phyloP scores from a whole-genome alignment of 2,888 invertebrate species.

The Acleris holmiana region DNA sequence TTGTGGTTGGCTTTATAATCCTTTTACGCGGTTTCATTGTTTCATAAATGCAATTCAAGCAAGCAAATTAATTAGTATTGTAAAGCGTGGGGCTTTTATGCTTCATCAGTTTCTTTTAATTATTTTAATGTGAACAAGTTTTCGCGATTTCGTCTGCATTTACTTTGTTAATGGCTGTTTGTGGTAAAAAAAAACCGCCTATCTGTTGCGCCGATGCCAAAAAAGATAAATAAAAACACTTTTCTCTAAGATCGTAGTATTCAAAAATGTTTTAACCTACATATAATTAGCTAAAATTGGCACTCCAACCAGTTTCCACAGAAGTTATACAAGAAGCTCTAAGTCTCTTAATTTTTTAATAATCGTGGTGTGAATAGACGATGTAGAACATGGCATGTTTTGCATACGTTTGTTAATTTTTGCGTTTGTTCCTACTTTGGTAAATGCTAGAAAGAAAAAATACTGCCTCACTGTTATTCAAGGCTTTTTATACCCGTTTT shows the following conservation, averaged over 20 bases:
- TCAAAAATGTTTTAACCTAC: background rate
- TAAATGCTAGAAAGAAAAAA: background rate
- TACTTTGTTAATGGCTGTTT: too few relatives aligned
- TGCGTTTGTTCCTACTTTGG: background rate
- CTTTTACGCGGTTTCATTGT: slow-evolving; percentile 24
- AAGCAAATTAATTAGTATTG: background rate
- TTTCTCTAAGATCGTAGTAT: background rate
- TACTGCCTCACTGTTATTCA: too few relatives aligned
- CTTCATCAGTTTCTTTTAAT: too few relatives aligned
- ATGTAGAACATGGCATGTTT: slow-evolving; percentile 43
- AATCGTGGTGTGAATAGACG: slow-evolving; percentile 48
- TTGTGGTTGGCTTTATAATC: slow-evolving; percentile 30
- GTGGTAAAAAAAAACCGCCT: too few relatives aligned
- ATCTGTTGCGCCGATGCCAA: too few relatives aligned
- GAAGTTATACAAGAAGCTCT: slow-evolving; percentile 39
- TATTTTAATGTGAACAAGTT: background rate
- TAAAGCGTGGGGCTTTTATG: background rate
- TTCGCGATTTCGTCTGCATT: background rate
- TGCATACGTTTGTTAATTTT: slow-evolving; percentile 40
- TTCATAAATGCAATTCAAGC: slow-evolving; percentile 15
- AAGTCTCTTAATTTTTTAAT: slow-evolving; percentile 51
- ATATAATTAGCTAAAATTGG: slow-evolving; percentile 43
- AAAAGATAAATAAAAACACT: too few relatives aligned
- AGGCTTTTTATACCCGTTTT: too few relatives aligned
- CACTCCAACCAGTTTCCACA: slow-evolving; percentile 38